phyloP scores from a whole-genome alignment of 2,888 invertebrate species.

The Caenorhabditis sp. region DNA sequence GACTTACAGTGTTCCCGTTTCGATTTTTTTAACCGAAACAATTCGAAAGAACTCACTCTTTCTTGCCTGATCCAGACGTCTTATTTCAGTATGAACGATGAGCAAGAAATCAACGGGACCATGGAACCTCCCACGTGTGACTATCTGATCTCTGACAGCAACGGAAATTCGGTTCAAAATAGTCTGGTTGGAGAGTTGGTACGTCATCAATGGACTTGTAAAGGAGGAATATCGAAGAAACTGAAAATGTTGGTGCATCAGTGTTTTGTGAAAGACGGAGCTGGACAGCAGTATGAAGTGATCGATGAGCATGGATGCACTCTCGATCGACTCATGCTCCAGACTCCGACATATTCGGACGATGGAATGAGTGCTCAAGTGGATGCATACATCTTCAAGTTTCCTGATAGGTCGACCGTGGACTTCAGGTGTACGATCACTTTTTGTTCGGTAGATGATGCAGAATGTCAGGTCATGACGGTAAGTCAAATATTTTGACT shows the following conservation, averaged over 20 bases:
- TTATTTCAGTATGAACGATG: slow-evolving; percentile 53
- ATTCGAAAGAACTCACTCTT: not conserved
- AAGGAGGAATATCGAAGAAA: slow-evolving; percentile 48
- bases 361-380: slow-evolving; percentile 73
- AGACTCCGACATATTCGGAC: slow-evolving; percentile 76
- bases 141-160: slow-evolving; percentile 64
- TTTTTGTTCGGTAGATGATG: slow-evolving; percentile 76
- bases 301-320: slow-evolving; percentile 80
- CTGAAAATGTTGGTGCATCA: slow-evolving; percentile 76
- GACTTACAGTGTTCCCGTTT: too few species aligned
- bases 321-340: slow-evolving; percentile 74
- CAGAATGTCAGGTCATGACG: slow-evolving; percentile 75
- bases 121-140: slow-evolving; percentile 74
- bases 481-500: too few species aligned
- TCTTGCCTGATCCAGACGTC: not conserved
- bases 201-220: slow-evolving; percentile 77
- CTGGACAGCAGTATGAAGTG: slow-evolving; percentile 75
- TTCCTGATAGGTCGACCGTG: slow-evolving; percentile 75
- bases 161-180: slow-evolving; percentile 56
- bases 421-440: slow-evolving; percentile 79
- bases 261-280: slow-evolving; percentile 81
- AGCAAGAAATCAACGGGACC: slow-evolving; percentile 55
- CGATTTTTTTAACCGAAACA: not conserved
- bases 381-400: slow-evolving; percentile 80
- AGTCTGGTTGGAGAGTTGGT: slow-evolving; percentile 76